These are phyloP conservation scores for Chaenogobius annularis DNA, from an alignment of 2,113 vertebrate genomes.

Conservation along the genomic window DNA sequence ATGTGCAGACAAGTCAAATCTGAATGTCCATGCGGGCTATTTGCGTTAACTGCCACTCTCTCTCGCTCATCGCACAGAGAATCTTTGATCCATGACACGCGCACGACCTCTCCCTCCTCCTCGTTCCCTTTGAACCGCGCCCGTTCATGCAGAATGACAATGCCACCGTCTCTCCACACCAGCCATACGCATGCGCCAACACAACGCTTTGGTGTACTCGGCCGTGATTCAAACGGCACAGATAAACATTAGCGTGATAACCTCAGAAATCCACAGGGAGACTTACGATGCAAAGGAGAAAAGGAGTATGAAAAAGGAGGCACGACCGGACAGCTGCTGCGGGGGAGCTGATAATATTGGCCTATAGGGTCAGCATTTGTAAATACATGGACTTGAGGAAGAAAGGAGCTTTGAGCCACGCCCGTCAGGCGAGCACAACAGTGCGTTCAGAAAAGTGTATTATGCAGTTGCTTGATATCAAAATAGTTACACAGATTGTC, in stretches of 20 bases:
- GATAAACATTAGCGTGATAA: slow-evolving; percentile 64
- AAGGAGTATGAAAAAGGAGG: slow-evolving; percentile 15
- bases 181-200: slow-evolving; percentile 43
- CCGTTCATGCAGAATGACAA: slow-evolving; percentile 54
- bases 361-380: slow-evolving; percentile 49
- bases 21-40: slow-evolving; percentile 48
- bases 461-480: not conserved
- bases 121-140: slow-evolving; percentile 16
- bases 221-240: slow-evolving; percentile 58
- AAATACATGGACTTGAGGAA: slow-evolving; percentile 1
- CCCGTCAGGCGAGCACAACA: slow-evolving; percentile 39
- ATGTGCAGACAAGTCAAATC: slow-evolving; percentile 26
- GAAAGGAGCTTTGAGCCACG: slow-evolving; percentile 18
- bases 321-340: slow-evolving; percentile 49
- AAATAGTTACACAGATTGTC: too few species aligned
- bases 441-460: slow-evolving; percentile 12
- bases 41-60: slow-evolving; percentile 42
- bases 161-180: slow-evolving; percentile 45
- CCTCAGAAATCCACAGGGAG: slow-evolving; percentile 20
- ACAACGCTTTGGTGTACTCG: slow-evolving; percentile 36
- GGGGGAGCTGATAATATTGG: slow-evolving; percentile 44
- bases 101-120: slow-evolving; percentile 42
- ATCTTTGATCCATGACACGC: slow-evolving; percentile 66
- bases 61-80: slow-evolving; percentile 46
- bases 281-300: slow-evolving; percentile 36